These are phyloP conservation scores for Martes martes DNA, from an alignment of 2,113 vertebrate genomes.

Conservation along the genomic window DNA sequence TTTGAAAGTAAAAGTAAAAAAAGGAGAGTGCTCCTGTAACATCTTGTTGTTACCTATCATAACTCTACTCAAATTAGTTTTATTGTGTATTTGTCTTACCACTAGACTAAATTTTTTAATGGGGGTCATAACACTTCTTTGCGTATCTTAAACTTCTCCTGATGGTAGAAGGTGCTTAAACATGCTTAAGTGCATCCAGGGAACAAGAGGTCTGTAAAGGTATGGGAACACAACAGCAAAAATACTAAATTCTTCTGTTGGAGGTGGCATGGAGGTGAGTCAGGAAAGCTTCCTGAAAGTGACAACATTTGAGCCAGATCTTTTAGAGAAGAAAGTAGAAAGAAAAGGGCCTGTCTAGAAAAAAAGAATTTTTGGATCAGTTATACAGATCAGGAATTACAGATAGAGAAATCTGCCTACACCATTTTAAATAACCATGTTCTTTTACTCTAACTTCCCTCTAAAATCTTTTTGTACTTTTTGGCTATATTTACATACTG, in stretches of 20 bases:
- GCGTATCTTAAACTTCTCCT: not conserved
- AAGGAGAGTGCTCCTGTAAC: rapidly evolving
- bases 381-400: not conserved
- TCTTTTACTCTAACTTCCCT: not conserved
- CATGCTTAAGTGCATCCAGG: not conserved
- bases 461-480: not conserved
- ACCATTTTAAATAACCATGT: not conserved
- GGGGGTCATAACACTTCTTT: not conserved
- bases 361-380: not conserved
- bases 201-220: not conserved
- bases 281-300: not conserved
- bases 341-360: not conserved
- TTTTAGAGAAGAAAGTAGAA: not conserved
- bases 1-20: not conserved
- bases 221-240: not conserved
- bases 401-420: not conserved
- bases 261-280: not conserved
- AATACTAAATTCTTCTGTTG: not conserved
- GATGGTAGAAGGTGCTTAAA: not conserved
- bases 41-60: not conserved
- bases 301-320: not conserved
- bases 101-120: not conserved
- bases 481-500: not conserved
- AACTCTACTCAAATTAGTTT: not conserved
- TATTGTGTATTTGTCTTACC: not conserved